Evolutionary conservation across 2,888 invertebrate genomes (phyloP), one percentile per base, ranked within the genome.

Genomic region (Drosophila picticornis): DNA sequence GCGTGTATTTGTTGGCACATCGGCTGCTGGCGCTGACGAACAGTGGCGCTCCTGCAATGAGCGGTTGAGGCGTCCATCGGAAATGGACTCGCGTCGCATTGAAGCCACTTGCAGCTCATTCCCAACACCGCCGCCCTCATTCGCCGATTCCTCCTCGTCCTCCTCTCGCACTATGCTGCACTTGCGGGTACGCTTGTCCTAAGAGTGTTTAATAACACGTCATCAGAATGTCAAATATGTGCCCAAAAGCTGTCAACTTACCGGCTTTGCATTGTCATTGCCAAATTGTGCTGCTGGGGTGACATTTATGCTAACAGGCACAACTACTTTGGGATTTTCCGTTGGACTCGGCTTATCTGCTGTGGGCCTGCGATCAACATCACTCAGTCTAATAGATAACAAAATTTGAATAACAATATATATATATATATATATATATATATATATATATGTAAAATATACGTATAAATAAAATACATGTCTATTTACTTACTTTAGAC

Each of bases 151-250:
- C 90, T 98, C 98, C 90, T 98, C 98, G 85, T 98, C 98, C 92
- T 98, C 98, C 91, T 97, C 97, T 84, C 97, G 96, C 29, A 98
- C 98, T 88, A 98, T 97, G 90, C 97, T 97, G 94, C 98, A 98
- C 91, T 98, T 98, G 59, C 98, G 95, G 31, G 96, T 95, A 59
- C 97, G 94, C 94, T 92, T 92, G 72, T 93, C 93, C 91, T 92
- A 27, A 29, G 19, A 53, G 5, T 7, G 31, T 43, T 43, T 22
- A 43, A 55, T 48, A 48, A 25, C 25, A 4, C n/a, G 5, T 22
- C 27, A 34, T 29, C 1, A 31, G 3, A 13, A 11, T 57, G 6
- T 19, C 66, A 31, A 43, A n/a, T 31, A 27, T 7, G 3, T 19
- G 7, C n/a, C 22, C 7, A 29, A 50, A 7, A 22, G 11, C 16